A percentile compares a stretch with the other conserved stretches of the same genome.
Evolutionary conservation across 2,888 invertebrate species (phyloP).

Genomic region (Polydrusus pterygomalis): DNA sequence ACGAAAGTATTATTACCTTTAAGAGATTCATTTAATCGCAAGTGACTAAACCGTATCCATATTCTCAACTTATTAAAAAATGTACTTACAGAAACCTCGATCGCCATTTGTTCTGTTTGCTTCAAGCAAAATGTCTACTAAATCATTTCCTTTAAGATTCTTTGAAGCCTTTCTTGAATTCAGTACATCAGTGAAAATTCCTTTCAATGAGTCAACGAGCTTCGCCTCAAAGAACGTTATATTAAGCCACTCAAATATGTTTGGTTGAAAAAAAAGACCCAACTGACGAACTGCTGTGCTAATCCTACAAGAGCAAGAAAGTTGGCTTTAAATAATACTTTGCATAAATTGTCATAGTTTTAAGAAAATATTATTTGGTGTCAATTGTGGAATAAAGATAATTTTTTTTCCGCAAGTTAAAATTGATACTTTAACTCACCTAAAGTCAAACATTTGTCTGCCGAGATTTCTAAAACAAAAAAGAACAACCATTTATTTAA

Average conservation of each 20-base stretch:
- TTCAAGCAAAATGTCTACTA: constrained; percentile 72
- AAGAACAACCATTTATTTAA: not conserved
- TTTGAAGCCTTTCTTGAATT: constrained; percentile 57
- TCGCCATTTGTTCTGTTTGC: constrained; percentile 3
- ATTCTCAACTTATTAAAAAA: not conserved
- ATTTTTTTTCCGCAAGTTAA: too few relatives aligned
- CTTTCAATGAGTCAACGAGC: constrained; percentile 62
- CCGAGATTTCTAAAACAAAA: constrained; percentile 33
- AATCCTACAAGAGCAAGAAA: constrained; percentile 35
- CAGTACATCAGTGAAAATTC: constrained; percentile 64
- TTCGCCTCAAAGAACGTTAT: constrained; percentile 61
- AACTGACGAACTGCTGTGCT: constrained; percentile 60
- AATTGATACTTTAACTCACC: constrained; percentile 15
- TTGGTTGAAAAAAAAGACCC: constrained; percentile 62
- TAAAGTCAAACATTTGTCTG: constrained; percentile 35
- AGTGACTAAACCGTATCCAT: too few relatives aligned
- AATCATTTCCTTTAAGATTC: constrained; percentile 72
- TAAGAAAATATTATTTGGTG: too few relatives aligned
- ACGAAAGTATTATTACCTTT: too few relatives aligned
- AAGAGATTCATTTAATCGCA: too few relatives aligned
- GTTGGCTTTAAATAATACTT: not conserved
- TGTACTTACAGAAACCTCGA: constrained; percentile 10
- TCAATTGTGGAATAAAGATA: too few relatives aligned
- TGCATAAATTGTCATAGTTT: too few relatives aligned
- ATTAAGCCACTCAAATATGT: constrained; percentile 60